Percentiles rank a stretch among this genome's conserved stretches.
Evolutionary conservation across 2,888 invertebrate species (phyloP).

Genomic region (Aproaerema taeniolella): DNA sequence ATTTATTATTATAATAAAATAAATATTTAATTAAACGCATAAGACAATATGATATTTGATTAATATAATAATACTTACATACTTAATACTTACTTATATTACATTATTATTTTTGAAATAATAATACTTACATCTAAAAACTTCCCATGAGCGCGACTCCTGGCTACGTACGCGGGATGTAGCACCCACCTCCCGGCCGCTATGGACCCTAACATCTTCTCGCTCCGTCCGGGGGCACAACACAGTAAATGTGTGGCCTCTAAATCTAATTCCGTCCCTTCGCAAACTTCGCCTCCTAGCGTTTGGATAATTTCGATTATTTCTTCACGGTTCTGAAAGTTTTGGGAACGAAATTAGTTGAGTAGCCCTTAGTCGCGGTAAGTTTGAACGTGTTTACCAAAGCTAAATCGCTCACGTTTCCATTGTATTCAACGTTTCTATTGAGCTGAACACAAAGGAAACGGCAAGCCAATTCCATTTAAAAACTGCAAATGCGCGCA

Average conservation of each 20-base stretch:
- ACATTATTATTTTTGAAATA: no score
- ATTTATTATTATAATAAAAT: no score
- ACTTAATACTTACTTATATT: no score
- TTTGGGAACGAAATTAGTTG: no score
- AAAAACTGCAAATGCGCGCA: no score
- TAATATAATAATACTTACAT: not conserved
- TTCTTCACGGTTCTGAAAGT: constrained; percentile 66
- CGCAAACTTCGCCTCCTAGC: constrained; percentile 81
- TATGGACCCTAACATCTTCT: constrained; percentile 91
- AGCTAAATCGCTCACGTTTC: no score
- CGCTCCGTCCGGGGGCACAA: constrained; percentile 85
- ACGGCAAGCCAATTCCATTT: no score
- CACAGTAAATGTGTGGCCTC: constrained; percentile 86
- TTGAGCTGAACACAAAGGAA: no score
- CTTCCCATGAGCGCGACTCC: constrained; percentile 76
- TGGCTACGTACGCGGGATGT: constrained; percentile 86
- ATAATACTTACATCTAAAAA: constrained; percentile 81
- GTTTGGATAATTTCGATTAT: constrained; percentile 73
- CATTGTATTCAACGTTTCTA: no score
- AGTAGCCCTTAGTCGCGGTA: no score
- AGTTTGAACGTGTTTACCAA: no score
- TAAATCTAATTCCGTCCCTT: constrained; percentile 66
- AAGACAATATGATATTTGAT: not conserved
- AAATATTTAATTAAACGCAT: no score
- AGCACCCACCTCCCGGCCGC: constrained; percentile 94